Evolutionary conservation across 2,797 vertebrate genomes (phyloP), one percentile per base, ranked within the genome.

Genomic region (Discoglossus pictus): DNA sequence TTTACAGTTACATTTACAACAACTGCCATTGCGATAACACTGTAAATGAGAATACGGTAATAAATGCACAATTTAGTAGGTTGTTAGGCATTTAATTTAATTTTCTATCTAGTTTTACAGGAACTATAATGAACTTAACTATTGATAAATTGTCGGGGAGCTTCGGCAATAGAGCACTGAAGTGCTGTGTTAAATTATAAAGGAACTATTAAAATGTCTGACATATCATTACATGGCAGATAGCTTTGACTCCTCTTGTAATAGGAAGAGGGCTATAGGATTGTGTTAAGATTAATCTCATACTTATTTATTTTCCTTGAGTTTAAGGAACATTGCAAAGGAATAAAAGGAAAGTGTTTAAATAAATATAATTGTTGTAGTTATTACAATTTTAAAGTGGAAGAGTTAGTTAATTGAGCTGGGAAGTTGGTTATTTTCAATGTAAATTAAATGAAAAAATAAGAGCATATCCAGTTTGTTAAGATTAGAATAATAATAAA

Each of bases 1-100:
- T 24, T 56, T 56, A 56, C 53, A 56, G 40, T 56, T 56, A 56
- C 53, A 56, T 56, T 56, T 39, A 40, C 36, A 40, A 56, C 35
- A 20, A 56, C 8, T 56, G 36, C 36, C 47, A 50, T 50, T 50
- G 27, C n/a, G 24, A 50, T 50, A 50, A 25, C 23, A 27, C 47
- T 25, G 47, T 50, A 50, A 50, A 50, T 25, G 47, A 8, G 12
- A 50, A 50, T 25, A 12, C 21, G 8, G 47, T 27, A 50, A 25
- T 50, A 50, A 50, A 50, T 50, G 47, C 23, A 50, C 47, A 50
- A 27, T 50, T 50, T 50, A 50, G 21, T 63, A 34, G 47, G 24
- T 42, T 17, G 12, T 34, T 51, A 40, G 21, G 17, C 20, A 31
- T 62, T 40, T n/a, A 35, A 35, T 35, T 61, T 36, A 8, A 21